Conservation (phyloP, 2,888 invertebrate species). For the Chymomyza fuscimana region DNA sequence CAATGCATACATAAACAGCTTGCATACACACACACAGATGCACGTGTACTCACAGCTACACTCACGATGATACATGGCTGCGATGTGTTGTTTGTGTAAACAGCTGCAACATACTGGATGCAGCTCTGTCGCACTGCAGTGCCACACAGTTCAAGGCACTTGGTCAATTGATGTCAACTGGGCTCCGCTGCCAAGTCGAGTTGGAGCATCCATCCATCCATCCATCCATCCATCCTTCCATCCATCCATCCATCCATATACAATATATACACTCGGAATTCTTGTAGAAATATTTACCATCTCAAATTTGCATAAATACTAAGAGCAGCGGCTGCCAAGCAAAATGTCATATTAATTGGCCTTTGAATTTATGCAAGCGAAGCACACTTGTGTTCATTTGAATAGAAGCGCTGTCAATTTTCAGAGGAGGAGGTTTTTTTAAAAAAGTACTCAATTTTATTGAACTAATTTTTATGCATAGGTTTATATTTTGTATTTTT, state of each 20-base stretch:
- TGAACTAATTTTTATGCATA: too few species aligned
- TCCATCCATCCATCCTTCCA: too few species aligned
- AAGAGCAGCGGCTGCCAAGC: not conserved
- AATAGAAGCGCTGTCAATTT: not conserved
- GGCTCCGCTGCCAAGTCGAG: not conserved
- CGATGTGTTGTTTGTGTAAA: not conserved
- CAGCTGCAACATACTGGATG: not conserved
- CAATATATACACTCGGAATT: not conserved
- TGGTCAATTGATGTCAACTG: conserved; percentile 16
- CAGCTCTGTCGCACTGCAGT: conserved; percentile 3
- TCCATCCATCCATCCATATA: not conserved
- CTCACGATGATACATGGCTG: not conserved
- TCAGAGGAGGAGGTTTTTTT: too few species aligned
- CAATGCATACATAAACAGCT: conserved; percentile 12
- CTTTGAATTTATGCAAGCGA: not conserved
- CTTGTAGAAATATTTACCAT: not conserved
- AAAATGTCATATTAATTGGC: conserved; percentile 1
- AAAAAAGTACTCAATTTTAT: not conserved
- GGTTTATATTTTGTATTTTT: too few species aligned
- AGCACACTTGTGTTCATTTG: not conserved
- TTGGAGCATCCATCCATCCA: not conserved
- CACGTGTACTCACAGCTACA: not conserved
- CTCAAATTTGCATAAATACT: conserved; percentile 4
- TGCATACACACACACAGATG: not conserved
- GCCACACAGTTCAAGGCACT: conserved; percentile 4